A percentile compares a stretch with the other conserved stretches of the same genome.
Conservation (phyloP, 1,140 invertebrate species). For the Centruroides vittatus region DNA sequence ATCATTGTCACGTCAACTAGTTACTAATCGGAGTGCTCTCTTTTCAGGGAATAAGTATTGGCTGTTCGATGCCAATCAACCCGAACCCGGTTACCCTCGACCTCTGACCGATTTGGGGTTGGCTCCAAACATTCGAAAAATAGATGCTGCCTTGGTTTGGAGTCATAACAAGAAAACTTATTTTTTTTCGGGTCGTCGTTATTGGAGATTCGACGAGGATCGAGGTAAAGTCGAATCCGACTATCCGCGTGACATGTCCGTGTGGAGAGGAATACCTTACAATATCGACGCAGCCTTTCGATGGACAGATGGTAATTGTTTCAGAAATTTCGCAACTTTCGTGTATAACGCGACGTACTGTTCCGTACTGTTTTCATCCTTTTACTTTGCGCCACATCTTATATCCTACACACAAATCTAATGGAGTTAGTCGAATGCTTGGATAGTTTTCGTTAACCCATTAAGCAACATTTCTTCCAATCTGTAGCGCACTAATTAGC, state of each 20-base stretch:
- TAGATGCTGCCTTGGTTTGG: conserved; percentile 69
- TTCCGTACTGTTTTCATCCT: not conserved
- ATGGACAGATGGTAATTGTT: conserved; percentile 28
- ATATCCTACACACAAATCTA: not conserved
- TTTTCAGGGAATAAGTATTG: conserved; percentile 9
- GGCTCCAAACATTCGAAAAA: conserved; percentile 53
- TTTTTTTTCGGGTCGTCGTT: conserved; percentile 61
- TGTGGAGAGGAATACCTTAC: conserved; percentile 35
- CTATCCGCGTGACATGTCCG: conserved; percentile 38
- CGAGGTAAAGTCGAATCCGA: conserved; percentile 30
- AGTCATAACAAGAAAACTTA: conserved; percentile 36
- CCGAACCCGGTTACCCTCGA: conserved; percentile 55
- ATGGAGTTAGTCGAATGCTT: no score
- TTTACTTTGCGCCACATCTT: not conserved
- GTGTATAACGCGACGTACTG: not conserved
- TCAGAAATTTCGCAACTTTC: not conserved
- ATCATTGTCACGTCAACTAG: not conserved
- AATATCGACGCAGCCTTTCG: conserved; percentile 38
- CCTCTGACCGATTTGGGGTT: conserved; percentile 61
- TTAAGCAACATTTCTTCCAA: no score
- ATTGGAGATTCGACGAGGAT: conserved; percentile 57
- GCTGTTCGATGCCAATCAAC: conserved; percentile 50
- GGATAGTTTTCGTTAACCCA: no score
- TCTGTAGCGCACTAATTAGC: no score
- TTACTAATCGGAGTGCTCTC: no score